Evolutionary conservation across 2,888 invertebrate genomes (phyloP), one percentile per base, ranked within the genome.

Genomic region (Gerris lacustris): DNA sequence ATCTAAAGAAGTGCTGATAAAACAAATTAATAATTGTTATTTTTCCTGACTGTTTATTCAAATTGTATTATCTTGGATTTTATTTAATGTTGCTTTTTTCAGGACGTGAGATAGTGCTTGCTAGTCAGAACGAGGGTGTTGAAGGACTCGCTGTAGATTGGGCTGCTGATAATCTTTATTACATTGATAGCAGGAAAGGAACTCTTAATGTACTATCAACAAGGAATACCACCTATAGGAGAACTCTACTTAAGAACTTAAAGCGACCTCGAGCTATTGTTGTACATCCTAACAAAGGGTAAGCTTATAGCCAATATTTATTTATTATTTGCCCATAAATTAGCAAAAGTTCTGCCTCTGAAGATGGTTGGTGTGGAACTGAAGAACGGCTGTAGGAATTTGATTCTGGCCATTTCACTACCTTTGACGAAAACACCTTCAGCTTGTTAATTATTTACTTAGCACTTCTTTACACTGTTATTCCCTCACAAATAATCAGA

Each of bases 71-170:
- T 55, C 15, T 55, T 9, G 55, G 15, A 55, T 15, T 55, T 11
- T 1, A 55, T 55, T 55, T 55, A 2, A 55, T 11, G 15, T 64
- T 64, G n/a, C 7, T n/a, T 64, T 64, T 73, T 73, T 17, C 70
- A 78, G 78, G 89, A 0, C 86, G 89, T 44, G 94, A 94, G 81
- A 94, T 94, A 71, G 94, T 97, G 0, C 80, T 96, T 62, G 95
- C 96, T 0, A 95, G 95, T 0, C 96, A 96, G 79, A 96, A 97
- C 79, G 96, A 96, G 82, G 96, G 96, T 0, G 96, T 96, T 0
- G 96, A 97, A 82, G 96, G 96, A 0, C 82, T 97, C 71, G 94
- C 96, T 0, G 91, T 96, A 0, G 96, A 97, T 79, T 97, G 96
- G 96, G 93, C 91, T 0, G 90, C 95, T 0, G 94, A 95, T 80